A percentile compares a stretch with the other conserved stretches of the same genome.
These are phyloP conservation scores for Platorchestia sp. DNA, from an alignment of 1,140 invertebrate genomes.

Conservation along the genomic window DNA sequence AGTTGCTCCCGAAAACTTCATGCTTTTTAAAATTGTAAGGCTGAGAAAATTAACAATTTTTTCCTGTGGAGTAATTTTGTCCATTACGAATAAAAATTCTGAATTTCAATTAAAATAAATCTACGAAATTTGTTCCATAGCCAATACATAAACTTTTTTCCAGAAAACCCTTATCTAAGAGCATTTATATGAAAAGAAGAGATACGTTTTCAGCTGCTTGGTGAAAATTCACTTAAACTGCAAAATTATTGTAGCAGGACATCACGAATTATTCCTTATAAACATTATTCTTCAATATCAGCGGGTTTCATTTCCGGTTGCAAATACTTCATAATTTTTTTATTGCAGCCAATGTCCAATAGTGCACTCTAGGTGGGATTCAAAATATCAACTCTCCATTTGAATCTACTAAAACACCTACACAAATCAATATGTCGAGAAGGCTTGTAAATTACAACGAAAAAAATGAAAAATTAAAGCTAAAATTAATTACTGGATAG, in stretches of 20 bases:
- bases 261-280: background rate
- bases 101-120: background rate
- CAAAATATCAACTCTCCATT: background rate
- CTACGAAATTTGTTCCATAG: background rate
- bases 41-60: background rate
- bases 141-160: background rate
- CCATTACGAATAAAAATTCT: background rate
- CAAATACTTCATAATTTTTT: background rate
- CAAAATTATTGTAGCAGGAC: background rate
- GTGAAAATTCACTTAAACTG: background rate
- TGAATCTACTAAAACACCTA: too few relatives aligned
- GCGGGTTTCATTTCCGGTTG: background rate
- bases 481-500: background rate
- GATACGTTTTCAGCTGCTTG: background rate
- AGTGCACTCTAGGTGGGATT: background rate
- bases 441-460: background rate
- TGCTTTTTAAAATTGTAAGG: background rate
- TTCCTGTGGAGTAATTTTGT: too few relatives aligned
- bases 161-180: background rate
- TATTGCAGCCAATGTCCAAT: background rate
- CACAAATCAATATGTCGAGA: background rate
- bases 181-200: background rate
- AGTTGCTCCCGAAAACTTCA: background rate
- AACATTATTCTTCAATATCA: background rate
- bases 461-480: background rate